Base-by-base conservation (phyloP, 2,888 invertebrate species). In the Acrobeloides nanus region DNA sequence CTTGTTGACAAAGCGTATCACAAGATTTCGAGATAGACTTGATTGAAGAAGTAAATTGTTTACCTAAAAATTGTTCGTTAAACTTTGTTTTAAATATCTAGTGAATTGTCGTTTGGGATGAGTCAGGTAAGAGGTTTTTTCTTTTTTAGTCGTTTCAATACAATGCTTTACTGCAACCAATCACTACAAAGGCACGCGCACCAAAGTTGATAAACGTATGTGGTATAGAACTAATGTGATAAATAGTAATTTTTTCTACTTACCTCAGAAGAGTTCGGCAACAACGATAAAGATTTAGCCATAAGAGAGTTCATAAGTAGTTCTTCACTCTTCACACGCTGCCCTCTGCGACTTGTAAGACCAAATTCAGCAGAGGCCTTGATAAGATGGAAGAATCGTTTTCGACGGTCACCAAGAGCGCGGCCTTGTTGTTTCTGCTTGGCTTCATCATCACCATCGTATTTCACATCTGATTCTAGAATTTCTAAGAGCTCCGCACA, bases 351-450 rank as follows among this genome's bases (percentile, higher is more conserved):
- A 23, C 27, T 33, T 12, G 38, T 35, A 8, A 66, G 37, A 1
- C 63, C 63, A 27, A 45, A 25, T 8, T 33, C 25, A 1, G 31
- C 44, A n/a, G 39, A 34, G 12, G 23, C 25, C 10, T 52, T 53
- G 24, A 58, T 37, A 8, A 61, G 31, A 26, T 32, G 47, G n/a
- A 62, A 42, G 18, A 63, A 46, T 8, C 31, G 24, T 25, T 42
- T 38, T 12, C 58, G 63, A 12, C 63, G 56, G 18, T 40, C 38
- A 32, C 33, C 35, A 21, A 61, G 20, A 18, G 57, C 57, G 1
- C 54, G 48, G 10, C 62, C 51, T 18, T 61, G 57, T 29, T 43
- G 49, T 44, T 62, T 61, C 41, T 62, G 62, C 32, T 57, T 61
- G 29, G 59, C 62, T 27, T 68, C 62, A 37, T 62, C 61, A 15